Base-by-base conservation (phyloP, 2,113 vertebrate genomes). In the Gasterosteus aculeatus region DNA sequence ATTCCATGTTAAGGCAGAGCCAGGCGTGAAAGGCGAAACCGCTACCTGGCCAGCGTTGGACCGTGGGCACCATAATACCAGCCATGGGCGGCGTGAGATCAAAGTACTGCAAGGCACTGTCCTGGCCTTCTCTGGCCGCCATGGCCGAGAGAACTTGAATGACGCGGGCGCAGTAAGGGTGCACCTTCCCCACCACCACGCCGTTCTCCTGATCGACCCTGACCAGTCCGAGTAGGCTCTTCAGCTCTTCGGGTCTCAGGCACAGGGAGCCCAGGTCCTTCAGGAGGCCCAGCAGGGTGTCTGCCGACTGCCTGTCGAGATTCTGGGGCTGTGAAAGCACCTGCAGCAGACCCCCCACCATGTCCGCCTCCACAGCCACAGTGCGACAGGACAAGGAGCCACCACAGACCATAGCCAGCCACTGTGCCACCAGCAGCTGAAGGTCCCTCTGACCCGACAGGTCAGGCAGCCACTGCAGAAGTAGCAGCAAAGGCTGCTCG, bases 11-110 rank as follows among this genome's bases (percentile, higher is more conserved):
- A 46, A 99, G 94, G 84, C 96, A 98, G 75, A 99, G 81, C 98
- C 98, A 99, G 56, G 97, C 96, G 0, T 99, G 98, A 88, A 99
- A 99, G 72, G 97, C 95, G 2, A 99, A 98, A 44, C 94, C 94
- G 0, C 92, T 85, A 0, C 97, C 98, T 0, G 96, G 96, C 98
- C 98, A 99, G 42, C 96, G 96, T 47, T 98, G 96, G 72, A 99
- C 77, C 2, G 96, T 78, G 0, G 98, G 98, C 62, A 99, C 97
- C 96, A 97, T 99, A 72, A 99, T 97, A 19, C 98, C 98, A 0
- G 98, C 97, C 98, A 99, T 98, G 15, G 96, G 94, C 0, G 96
- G 97, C 0, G 93, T 95, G 72, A 99, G 94, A 83, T 99, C 97
- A 10, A 99, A 99, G 90, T 97, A 96, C 90, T 95, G 94, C 71